These are phyloP conservation scores for Cossypha niveicapilla DNA, from an alignment of 2,797 vertebrate genomes.

Conservation along the genomic window DNA sequence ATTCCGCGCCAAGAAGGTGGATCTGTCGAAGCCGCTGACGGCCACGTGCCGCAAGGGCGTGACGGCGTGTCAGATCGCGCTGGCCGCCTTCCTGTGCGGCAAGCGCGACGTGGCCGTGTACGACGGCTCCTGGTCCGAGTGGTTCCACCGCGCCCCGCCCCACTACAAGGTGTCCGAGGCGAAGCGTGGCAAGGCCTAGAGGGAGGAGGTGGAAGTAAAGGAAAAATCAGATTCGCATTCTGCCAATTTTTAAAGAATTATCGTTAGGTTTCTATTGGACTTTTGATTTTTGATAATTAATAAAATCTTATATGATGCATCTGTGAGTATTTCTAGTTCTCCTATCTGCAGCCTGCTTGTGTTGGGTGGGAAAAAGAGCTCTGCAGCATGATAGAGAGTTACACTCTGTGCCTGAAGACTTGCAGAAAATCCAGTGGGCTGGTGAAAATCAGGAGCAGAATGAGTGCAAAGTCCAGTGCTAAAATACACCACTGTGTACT, in stretches of 20 bases:
- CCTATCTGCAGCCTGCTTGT: not conserved
- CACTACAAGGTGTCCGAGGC: conserved; percentile 81
- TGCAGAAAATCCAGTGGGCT: not conserved
- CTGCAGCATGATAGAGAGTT: not conserved
- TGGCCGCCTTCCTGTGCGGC: conserved; percentile 88
- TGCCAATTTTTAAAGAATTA: not conserved
- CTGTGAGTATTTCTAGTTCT: not conserved
- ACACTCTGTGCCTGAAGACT: not conserved
- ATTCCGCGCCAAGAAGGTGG: conserved; percentile 82
- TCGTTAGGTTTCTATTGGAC: not conserved
- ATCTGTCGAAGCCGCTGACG: conserved; percentile 82
- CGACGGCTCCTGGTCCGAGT: conserved; percentile 93
- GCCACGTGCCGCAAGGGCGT: conserved; percentile 89
- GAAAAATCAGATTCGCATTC: not conserved
- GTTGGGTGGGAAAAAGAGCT: not conserved
- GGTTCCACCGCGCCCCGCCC: conserved; percentile 83
- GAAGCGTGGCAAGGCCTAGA: conserved; percentile 66
- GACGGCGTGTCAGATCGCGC: conserved; percentile 87
- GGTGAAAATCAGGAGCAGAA: not conserved
- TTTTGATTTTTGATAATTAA: not conserved
- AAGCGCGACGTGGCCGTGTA: conserved; percentile 84
- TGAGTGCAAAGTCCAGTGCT: not conserved
- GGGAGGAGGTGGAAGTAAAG: not conserved
- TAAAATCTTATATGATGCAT: conserved; percentile 32
- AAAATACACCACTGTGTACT: not conserved